These are phyloP conservation scores for Elgonia sp. DNA, from an alignment of 2,888 invertebrate species.

Conservation along the genomic window DNA sequence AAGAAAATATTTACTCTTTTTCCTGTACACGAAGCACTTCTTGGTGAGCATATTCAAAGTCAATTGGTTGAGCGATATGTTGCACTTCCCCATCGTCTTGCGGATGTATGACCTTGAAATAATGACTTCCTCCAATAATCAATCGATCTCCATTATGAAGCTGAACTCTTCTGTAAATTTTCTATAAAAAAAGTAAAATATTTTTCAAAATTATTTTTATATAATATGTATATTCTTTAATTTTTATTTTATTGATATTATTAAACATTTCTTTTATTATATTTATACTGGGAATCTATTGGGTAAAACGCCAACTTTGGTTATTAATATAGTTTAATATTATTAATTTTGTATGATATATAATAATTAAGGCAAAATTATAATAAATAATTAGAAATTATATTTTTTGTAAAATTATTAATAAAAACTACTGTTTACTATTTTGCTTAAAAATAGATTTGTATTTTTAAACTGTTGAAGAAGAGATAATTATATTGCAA, in stretches of 20 bases:
- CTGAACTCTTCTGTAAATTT: conserved; percentile 85
- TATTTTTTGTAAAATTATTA: background rate
- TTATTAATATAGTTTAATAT: too few species aligned
- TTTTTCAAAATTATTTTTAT: background rate
- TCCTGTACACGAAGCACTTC: conserved; percentile 88
- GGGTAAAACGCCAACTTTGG: too few species aligned
- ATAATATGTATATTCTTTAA: too few species aligned
- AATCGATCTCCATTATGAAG: conserved; percentile 88
- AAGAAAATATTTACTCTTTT: conserved; percentile 85
- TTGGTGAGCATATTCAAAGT: conserved; percentile 88
- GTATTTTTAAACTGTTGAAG: too few species aligned
- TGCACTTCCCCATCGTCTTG: conserved; percentile 82
- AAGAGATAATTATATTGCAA: too few species aligned
- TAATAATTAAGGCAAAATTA: too few species aligned
- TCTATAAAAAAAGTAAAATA: conserved; percentile 78
- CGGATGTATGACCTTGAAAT: conserved; percentile 88
- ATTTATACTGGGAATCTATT: too few species aligned
- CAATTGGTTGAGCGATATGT: conserved; percentile 85
- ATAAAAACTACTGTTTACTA: background rate
- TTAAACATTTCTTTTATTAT: too few species aligned
- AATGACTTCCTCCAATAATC: conserved; percentile 89
- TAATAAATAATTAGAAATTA: too few species aligned
- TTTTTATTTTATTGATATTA: too few species aligned
- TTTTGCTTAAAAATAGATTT: too few species aligned
- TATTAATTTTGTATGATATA: too few species aligned